Percentiles rank a stretch among this genome's conserved stretches.
Conservation (phyloP, 2,888 invertebrate species). For the Norana najaformis region DNA sequence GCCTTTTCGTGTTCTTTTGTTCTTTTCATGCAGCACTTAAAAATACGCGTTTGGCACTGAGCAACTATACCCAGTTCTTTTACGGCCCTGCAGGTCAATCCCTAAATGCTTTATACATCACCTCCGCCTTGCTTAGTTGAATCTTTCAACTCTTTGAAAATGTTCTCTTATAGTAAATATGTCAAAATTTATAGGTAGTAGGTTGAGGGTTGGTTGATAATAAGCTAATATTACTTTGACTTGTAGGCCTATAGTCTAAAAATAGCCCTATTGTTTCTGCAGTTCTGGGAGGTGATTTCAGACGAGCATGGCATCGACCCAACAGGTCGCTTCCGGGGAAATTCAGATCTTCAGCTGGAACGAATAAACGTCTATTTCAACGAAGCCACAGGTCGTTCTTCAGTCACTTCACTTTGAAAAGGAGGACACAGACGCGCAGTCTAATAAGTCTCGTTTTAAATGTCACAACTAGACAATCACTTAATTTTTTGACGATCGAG, state of each 20-base stretch:
- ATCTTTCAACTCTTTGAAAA: no score
- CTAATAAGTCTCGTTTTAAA: not conserved
- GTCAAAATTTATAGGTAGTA: no score
- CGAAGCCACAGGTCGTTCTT: constrained; percentile 69
- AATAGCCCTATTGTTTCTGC: not conserved
- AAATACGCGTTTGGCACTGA: no score
- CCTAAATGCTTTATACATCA: no score
- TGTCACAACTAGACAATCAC: no score
- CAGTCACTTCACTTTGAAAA: not conserved
- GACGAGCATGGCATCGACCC: constrained; percentile 59
- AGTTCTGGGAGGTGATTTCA: constrained; percentile 58
- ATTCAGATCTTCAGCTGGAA: constrained; percentile 48
- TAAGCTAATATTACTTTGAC: not conserved
- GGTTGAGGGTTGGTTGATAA: not conserved
- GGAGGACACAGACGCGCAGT: not conserved
- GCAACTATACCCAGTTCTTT: no score
- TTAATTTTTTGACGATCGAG: no score
- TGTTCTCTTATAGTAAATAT: no score
- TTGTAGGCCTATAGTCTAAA: not conserved
- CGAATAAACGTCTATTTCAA: constrained; percentile 80
- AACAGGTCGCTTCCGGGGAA: constrained; percentile 52
- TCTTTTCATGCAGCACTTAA: no score
- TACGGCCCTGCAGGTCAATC: no score
- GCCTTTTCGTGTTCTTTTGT: no score
- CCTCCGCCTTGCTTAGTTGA: no score